Conservation (phyloP, 2,888 invertebrate genomes). For the Zeuzera pyrina region DNA sequence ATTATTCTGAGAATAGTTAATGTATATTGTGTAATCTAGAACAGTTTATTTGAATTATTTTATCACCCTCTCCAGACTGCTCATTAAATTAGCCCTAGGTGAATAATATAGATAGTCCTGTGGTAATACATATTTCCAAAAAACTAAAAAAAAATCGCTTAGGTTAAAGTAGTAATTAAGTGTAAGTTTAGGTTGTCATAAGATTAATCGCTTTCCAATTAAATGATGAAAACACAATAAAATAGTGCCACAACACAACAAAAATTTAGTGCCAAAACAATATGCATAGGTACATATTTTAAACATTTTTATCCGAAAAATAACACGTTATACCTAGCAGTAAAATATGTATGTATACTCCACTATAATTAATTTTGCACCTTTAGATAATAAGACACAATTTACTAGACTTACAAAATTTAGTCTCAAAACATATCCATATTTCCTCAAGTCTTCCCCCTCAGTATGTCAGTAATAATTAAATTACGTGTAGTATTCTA, state of each 20-base stretch:
- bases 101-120: slow-evolving; percentile 53
- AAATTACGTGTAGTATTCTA: slow-evolving; percentile 30
- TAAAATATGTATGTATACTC: slow-evolving; percentile 36
- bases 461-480: slow-evolving; percentile 55
- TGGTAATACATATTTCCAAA: slow-evolving; percentile 63
- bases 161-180: slow-evolving; percentile 50
- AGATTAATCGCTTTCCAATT: slow-evolving; percentile 44
- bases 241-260: slow-evolving; percentile 44
- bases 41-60: slow-evolving; percentile 54
- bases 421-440: slow-evolving; percentile 61
- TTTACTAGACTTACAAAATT: slow-evolving; percentile 35
- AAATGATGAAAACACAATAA: slow-evolving; percentile 23
- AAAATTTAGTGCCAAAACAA: slow-evolving; percentile 53
- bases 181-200: slow-evolving; percentile 51
- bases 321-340: not conserved
- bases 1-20: slow-evolving; percentile 65
- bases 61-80: slow-evolving; percentile 70
- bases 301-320: too few relatives aligned
- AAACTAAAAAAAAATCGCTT: slow-evolving; percentile 52
- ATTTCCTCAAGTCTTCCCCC: slow-evolving; percentile 63
- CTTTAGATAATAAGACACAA: slow-evolving; percentile 54
- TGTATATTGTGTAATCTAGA: slow-evolving; percentile 53
- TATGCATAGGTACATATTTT: slow-evolving; percentile 9
- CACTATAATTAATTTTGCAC: slow-evolving; percentile 63
- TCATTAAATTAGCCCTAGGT: slow-evolving; percentile 65